A percentile compares a stretch with the other conserved stretches of the same genome.
Evolutionary conservation across 2,113 vertebrate genomes (phyloP).

Genomic region (Chloropsis cyanopogon): DNA sequence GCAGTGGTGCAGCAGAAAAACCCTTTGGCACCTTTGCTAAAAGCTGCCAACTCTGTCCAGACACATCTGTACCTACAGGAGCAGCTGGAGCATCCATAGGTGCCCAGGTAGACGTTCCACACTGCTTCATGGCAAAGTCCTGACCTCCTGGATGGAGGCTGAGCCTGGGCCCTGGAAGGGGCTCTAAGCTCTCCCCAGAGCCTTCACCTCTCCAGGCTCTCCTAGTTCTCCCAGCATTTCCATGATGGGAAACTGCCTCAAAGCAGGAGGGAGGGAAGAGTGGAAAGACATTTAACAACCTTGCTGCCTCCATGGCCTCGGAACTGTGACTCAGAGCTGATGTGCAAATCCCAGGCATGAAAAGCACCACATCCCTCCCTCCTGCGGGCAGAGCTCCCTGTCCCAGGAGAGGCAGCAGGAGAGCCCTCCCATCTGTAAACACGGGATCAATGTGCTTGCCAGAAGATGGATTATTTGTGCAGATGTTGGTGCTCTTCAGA

Average conservation of each 20-base stretch:
- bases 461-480: slow-evolving; percentile 61
- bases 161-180: neutral
- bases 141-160: neutral
- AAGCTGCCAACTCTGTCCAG: neutral
- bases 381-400: neutral
- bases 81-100: neutral
- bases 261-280: neutral
- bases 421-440: neutral
- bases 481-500: slow-evolving; percentile 67
- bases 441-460: slow-evolving; percentile 22
- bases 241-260: neutral
- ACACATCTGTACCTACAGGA: neutral
- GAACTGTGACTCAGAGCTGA: accelerated
- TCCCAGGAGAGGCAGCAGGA: neutral
- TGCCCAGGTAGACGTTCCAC: neutral
- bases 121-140: neutral
- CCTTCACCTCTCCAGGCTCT: neutral
- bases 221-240: neutral
- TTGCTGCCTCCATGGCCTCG: accelerated
- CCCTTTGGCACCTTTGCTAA: neutral
- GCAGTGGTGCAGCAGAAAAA: neutral
- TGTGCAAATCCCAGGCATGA: neutral
- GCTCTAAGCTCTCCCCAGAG: neutral
- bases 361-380: neutral
- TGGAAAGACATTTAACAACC: too few species aligned